Conservation (phyloP, 2,888 invertebrate species). For the Buathra laborator region DNA sequence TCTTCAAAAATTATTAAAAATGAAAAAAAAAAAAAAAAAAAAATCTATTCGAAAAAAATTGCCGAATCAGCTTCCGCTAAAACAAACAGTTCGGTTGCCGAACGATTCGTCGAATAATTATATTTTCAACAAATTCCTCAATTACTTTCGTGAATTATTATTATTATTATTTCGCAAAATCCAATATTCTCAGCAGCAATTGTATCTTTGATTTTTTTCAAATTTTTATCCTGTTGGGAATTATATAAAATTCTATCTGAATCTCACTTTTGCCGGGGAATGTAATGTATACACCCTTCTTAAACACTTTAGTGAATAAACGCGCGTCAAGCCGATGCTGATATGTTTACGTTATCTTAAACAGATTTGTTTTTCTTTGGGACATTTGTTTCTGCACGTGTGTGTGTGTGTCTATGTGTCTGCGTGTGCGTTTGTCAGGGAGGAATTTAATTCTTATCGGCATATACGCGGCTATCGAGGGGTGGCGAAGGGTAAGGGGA, state of each 20-base stretch:
- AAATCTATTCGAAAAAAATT: no score
- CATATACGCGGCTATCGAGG: no score
- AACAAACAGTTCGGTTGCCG: no score
- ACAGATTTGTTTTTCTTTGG: constrained; percentile 23
- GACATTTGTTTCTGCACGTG: neutral
- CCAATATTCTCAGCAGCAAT: neutral
- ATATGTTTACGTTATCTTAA: constrained; percentile 57
- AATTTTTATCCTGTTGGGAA: neutral
- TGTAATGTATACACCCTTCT: neutral
- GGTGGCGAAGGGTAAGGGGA: neutral
- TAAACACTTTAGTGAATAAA: neutral
- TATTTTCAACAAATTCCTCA: no score
- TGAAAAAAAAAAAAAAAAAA: no score
- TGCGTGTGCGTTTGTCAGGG: neutral
- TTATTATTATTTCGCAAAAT: neutral
- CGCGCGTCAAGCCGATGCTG: constrained; percentile 43
- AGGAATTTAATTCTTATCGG: neutral
- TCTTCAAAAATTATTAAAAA: no score
- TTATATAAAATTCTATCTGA: no score
- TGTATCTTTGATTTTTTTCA: neutral
- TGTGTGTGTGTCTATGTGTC: neutral
- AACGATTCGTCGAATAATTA: no score
- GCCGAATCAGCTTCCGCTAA: no score
- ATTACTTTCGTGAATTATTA: neutral
- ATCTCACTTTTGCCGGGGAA: no score